Percentiles rank a stretch among this genome's conserved stretches.
Evolutionary conservation across 92 coral and sea anemone species (phyloP).

Genomic region (Heliopora coerulea): DNA sequence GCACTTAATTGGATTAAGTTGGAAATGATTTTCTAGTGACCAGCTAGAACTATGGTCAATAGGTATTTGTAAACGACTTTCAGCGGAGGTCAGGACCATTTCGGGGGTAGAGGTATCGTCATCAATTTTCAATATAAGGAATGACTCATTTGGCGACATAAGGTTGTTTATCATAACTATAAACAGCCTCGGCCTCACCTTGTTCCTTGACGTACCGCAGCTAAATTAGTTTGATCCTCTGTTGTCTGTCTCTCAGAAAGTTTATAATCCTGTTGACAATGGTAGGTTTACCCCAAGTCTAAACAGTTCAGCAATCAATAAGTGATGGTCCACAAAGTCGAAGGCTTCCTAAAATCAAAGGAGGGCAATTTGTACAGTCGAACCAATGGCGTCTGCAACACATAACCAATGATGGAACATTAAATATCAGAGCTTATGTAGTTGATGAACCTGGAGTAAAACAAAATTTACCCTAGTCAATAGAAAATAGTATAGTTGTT

Average conservation of each 20-base stretch:
- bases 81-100: too few species aligned
- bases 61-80: too few species aligned
- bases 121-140: too few species aligned
- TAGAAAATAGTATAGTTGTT: constrained; percentile 33
- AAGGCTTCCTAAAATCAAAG: constrained; percentile 46
- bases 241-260: constrained; percentile 34
- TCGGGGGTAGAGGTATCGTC: too few species aligned
- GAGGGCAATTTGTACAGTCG: constrained; percentile 41
- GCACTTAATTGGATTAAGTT: too few species aligned
- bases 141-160: neutral
- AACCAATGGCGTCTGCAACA: constrained; percentile 41
- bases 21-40: too few species aligned
- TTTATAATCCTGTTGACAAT: constrained; percentile 43
- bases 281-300: constrained; percentile 45
- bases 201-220: constrained; percentile 7
- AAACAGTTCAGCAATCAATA: constrained; percentile 44
- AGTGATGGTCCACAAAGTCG: constrained; percentile 57
- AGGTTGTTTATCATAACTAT: constrained; percentile 33
- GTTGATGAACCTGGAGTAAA: constrained; percentile 22
- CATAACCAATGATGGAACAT: constrained; percentile 39
- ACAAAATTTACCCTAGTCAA: constrained; percentile 9
- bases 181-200: constrained; percentile 28
- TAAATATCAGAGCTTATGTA: constrained; percentile 33
- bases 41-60: too few species aligned
- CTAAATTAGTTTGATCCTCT: neutral